phyloP scores from a whole-genome alignment of 2,888 invertebrate species.

The Autographa pulchrina region DNA sequence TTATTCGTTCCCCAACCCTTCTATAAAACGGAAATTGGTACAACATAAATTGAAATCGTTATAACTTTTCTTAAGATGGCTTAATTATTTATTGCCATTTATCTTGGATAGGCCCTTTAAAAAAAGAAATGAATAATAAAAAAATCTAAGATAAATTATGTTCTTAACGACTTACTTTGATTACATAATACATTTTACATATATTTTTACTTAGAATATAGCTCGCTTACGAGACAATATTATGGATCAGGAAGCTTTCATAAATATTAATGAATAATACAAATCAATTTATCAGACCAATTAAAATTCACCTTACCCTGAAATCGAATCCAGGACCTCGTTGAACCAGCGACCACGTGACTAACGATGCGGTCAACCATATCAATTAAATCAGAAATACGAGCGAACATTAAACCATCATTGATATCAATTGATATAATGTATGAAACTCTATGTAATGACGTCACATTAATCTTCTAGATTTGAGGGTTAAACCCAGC shows the following conservation, averaged over 20 bases:
- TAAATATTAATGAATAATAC: neutral
- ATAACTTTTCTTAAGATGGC: neutral
- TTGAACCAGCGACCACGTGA: neutral
- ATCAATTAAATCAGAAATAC: slow-evolving; percentile 6
- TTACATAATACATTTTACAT: too few relatives aligned
- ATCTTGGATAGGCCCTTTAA: neutral
- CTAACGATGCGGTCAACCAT: neutral
- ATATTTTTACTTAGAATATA: too few relatives aligned
- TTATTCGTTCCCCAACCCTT: neutral
- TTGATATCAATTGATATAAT: slow-evolving; percentile 20
- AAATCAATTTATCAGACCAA: neutral
- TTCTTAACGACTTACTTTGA: neutral
- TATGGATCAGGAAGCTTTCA: too few relatives aligned
- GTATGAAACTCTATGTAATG: slow-evolving; percentile 35
- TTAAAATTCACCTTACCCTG: neutral
- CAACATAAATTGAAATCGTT: neutral
- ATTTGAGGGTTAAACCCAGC: slow-evolving; percentile 34
- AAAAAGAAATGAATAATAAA: neutral
- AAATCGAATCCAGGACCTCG: neutral
- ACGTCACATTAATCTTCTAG: slow-evolving; percentile 41
- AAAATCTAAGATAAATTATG: neutral
- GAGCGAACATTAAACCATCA: neutral
- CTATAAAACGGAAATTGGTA: slow-evolving; percentile 5
- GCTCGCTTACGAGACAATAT: too few relatives aligned
- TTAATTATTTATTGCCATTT: slow-evolving; percentile 7